phyloP scores from a whole-genome alignment of 2,888 invertebrate species.

The Andrena trimmerana region DNA sequence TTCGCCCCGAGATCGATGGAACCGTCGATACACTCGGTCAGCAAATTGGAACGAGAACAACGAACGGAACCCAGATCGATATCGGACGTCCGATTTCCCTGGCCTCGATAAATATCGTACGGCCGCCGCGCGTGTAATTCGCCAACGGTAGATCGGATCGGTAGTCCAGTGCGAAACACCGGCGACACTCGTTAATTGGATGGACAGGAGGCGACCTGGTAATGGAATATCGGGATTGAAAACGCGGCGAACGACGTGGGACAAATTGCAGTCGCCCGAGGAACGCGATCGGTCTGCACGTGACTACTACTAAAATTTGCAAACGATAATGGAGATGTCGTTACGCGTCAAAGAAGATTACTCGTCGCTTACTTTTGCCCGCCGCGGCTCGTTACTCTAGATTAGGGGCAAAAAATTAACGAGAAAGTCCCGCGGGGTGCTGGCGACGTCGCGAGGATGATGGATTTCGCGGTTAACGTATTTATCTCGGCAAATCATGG shows the following conservation, averaged over 20 bases:
- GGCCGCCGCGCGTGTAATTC: conserved; percentile 59
- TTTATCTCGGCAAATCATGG: conserved; percentile 4
- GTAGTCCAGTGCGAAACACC: not conserved
- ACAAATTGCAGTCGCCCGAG: not conserved
- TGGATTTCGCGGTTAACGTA: not conserved
- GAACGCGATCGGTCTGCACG: not conserved
- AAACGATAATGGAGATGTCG: conserved; percentile 32
- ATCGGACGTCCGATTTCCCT: conserved; percentile 64
- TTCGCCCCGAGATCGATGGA: conserved; percentile 30
- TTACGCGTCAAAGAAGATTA: conserved; percentile 11
- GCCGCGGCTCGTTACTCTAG: conserved; percentile 9
- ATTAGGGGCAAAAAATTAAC: conserved; percentile 14
- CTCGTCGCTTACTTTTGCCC: not conserved
- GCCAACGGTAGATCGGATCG: conserved; percentile 28
- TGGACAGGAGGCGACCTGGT: not conserved
- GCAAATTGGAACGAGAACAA: conserved; percentile 47
- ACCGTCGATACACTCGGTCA: not conserved
- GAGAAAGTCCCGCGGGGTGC: not conserved
- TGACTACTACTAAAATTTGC: conserved; percentile 9
- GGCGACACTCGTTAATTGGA: conserved; percentile 12
- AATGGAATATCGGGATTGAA: conserved; percentile 17
- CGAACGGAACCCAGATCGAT: conserved; percentile 48
- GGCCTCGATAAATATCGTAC: conserved; percentile 73
- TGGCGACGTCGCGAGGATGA: not conserved
- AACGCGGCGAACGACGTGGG: not conserved